A percentile compares a stretch with the other conserved stretches of the same genome.
Conservation (phyloP, 2,888 invertebrate genomes). For the Catocala sponsa region DNA sequence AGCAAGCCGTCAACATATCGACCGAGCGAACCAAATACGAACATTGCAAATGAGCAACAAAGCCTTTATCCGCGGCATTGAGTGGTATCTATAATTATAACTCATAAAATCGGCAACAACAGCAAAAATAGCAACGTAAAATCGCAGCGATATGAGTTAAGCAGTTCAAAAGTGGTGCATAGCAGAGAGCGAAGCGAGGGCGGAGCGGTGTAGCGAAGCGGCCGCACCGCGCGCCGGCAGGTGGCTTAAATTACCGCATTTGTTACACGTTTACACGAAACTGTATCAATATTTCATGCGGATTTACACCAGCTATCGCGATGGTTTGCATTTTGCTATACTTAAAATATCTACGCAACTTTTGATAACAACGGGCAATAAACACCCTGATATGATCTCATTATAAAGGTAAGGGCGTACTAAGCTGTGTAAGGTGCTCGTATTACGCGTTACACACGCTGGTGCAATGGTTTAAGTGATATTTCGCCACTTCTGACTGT, state of each 20-base stretch:
- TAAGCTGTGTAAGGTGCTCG: too few relatives aligned
- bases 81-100: slow-evolving; percentile 5
- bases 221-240: slow-evolving; percentile 71
- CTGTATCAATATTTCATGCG: slow-evolving; percentile 88
- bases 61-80: too few relatives aligned
- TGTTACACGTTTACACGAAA: slow-evolving; percentile 88
- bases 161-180: slow-evolving; percentile 82
- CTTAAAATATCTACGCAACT: slow-evolving; percentile 67
- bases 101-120: slow-evolving; percentile 36
- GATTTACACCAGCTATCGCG: slow-evolving; percentile 85
- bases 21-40: too few relatives aligned
- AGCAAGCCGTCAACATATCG: too few relatives aligned
- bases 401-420: slow-evolving; percentile 6
- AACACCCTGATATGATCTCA: slow-evolving; percentile 38
- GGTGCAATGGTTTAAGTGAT: too few relatives aligned
- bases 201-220: slow-evolving; percentile 56
- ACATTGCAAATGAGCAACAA: too few relatives aligned
- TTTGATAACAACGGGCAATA: slow-evolving; percentile 51
- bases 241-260: slow-evolving; percentile 88
- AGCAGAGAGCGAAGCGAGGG: slow-evolving; percentile 58
- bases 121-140: slow-evolving; percentile 60
- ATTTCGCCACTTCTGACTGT: too few relatives aligned
- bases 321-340: slow-evolving; percentile 80
- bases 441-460: too few relatives aligned
- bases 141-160: slow-evolving; percentile 68